Evolutionary conservation across 2,113 vertebrate genomes (phyloP), one percentile per base, ranked within the genome.

Genomic region (Scalopus aquaticus): DNA sequence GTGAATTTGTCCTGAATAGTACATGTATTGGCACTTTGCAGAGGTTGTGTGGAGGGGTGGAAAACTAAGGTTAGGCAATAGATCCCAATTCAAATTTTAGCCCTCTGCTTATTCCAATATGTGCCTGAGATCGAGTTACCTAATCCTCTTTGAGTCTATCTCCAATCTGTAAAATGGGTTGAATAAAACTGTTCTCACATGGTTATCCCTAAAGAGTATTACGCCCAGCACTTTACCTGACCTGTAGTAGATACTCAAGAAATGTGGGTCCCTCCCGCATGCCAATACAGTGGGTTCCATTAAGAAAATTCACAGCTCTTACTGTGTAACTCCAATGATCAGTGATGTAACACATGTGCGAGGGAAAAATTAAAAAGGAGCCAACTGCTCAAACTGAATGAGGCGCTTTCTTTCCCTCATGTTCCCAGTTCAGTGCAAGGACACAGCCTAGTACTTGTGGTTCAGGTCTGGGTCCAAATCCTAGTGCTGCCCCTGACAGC

Each of bases 41-140:
- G 22, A 88, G 20, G 28, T 0, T 1, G 15, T 9, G 6, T 20
- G 1, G 9, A 58, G 42, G 26, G 4, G 7, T 6, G 2, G 3
- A 39, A 69, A 24, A 64, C 26, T 44, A 78, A 90, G 2, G 2
- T 54, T 37, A 9, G 37, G 12, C 86, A 10, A 9, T 24, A 60
- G 26, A 69, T 77, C 7, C 62, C 3, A 10, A 60, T 22, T 90
- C 58, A 44, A 51, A 77, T 91, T 90, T 84, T 16, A 12, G 58
- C 42, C 93, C 24, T 39, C 10, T 74, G 39, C 1, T 84, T 83
- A 39, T 60, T 69, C 62, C 9, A 64, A 85, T 60, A 72, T 28
- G 3, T 82, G 70, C 77, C 1, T 88, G 16, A 49, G 42, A 79
- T 13, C 3, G 6, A 81, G 67, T 64, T 39, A 65, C 4, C 64